Evolutionary conservation across 2,797 vertebrate species (phyloP), one percentile per base, ranked within the genome.

Genomic region (Bufotes viridis): DNA sequence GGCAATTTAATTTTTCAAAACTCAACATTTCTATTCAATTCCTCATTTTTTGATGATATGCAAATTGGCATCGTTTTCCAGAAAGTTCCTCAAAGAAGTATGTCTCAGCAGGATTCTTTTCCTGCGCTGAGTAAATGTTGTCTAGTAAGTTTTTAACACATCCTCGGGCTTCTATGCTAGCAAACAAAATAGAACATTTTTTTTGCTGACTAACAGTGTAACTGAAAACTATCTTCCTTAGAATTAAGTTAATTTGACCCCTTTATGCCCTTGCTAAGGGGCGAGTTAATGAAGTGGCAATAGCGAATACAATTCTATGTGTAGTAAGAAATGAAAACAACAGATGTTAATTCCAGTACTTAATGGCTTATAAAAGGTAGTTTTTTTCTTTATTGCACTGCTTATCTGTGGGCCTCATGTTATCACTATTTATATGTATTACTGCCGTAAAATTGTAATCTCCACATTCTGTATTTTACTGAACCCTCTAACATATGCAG

Each of bases 341-440:
- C 84, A 85, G 84, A 85, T 85, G 84, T 85, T 85, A 85, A 81
- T 87, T 87, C 34, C 51, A 61, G 34, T 67, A 85, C 58, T 85
- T 78, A 85, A 85, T 78, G 84, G 60, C 42, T 85, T 85, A 78
- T 85, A 85, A 78, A 85, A 78, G 72, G 20, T 65, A 34, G 51
- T 18, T 53, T 78, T 75, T 85, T 26, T 53, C 42, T 85, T 53
- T 51, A 29, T 78, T 78, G 42, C 13, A 65, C 24, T 81, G 80
- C 34, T 81, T 81, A 63, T 81, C 34, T 65, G 34, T 49, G 61
- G n/a, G 42, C 67, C 67, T 67, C 60, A 18, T 49, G 24, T 67
- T 81, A 78, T 55, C 12, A 15, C 75, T 78, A n/a, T 76, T 78
- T 24, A 0, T 24, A 24, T 53, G 24, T 24, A 55, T 6, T 24